phyloP scores from a whole-genome alignment of 1,140 invertebrate species.

The Sarcophaga peregrina region DNA sequence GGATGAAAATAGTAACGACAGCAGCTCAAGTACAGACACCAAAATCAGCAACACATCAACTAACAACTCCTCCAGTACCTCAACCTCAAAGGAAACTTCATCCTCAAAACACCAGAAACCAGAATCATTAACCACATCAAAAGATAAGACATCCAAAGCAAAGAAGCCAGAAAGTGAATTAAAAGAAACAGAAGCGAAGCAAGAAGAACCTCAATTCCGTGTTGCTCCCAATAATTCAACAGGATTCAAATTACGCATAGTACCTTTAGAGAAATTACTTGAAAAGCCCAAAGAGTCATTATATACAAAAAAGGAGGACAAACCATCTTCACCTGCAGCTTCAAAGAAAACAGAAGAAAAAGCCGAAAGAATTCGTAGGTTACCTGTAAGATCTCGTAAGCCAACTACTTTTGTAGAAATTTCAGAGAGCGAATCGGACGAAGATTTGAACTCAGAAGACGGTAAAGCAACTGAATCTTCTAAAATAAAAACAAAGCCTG shows the following conservation, averaged over 20 bases:
- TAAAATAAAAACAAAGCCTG: not conserved
- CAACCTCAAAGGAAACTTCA: not conserved
- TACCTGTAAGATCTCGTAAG: conserved; percentile 30
- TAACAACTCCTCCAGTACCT: conserved; percentile 32
- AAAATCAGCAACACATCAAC: conserved; percentile 14
- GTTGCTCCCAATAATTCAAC: conserved; percentile 24
- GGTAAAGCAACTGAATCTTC: not conserved
- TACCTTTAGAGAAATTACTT: conserved; percentile 58
- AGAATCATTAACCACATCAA: no score
- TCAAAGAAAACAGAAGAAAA: not conserved
- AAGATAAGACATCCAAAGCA: not conserved
- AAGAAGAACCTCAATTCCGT: conserved; percentile 29
- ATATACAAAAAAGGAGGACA: not conserved
- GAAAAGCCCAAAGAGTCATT: conserved; percentile 48
- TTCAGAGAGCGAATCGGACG: conserved; percentile 48
- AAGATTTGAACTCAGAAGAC: conserved; percentile 12
- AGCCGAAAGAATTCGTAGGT: not conserved
- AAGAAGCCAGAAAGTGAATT: not conserved
- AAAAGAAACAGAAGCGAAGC: not conserved
- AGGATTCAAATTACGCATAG: conserved; percentile 59
- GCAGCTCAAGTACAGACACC: conserved; percentile 16
- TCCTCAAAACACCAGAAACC: not conserved
- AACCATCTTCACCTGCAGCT: not conserved
- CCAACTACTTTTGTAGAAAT: conserved; percentile 55
- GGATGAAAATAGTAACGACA: conserved; percentile 29